A percentile compares a stretch with the other conserved stretches of the same genome.
Conservation (phyloP, 64 coral and sea anemone genomes). For the Platygyra sinensis region DNA sequence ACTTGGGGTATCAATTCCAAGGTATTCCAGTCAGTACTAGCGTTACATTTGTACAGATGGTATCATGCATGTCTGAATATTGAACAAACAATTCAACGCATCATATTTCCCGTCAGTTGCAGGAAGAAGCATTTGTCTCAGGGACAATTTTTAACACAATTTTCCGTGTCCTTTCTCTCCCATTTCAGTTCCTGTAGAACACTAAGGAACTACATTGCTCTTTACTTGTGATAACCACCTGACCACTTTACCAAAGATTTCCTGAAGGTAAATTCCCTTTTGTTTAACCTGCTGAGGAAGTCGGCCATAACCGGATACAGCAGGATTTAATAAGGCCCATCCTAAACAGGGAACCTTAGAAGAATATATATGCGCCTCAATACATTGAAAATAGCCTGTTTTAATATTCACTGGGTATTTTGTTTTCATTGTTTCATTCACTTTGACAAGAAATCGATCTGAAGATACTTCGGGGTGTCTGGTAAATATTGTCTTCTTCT, state of each 20-base stretch:
- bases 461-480: background rate
- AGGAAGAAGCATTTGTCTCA: background rate
- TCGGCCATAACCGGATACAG: background rate
- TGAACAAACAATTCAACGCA: too few relatives aligned
- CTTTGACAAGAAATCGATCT: too few relatives aligned
- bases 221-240: background rate
- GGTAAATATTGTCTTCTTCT: background rate
- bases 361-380: background rate
- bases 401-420: too few relatives aligned
- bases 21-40: too few relatives aligned
- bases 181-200: background rate
- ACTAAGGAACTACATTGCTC: background rate
- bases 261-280: background rate
- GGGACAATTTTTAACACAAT: background rate
- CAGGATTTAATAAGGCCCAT: background rate
- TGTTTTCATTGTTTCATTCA: too few relatives aligned
- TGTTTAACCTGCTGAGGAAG: background rate
- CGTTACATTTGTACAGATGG: too few relatives aligned
- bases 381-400: background rate
- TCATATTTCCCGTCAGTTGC: too few relatives aligned
- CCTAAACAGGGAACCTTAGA: background rate
- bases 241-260: background rate
- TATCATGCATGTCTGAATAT: too few relatives aligned
- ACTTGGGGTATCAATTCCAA: too few relatives aligned
- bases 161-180: background rate